A percentile compares a stretch with the other conserved stretches of the same genome.
phyloP scores from a whole-genome alignment of 2,797 vertebrate species.

The Lithobates sylvaticus region DNA sequence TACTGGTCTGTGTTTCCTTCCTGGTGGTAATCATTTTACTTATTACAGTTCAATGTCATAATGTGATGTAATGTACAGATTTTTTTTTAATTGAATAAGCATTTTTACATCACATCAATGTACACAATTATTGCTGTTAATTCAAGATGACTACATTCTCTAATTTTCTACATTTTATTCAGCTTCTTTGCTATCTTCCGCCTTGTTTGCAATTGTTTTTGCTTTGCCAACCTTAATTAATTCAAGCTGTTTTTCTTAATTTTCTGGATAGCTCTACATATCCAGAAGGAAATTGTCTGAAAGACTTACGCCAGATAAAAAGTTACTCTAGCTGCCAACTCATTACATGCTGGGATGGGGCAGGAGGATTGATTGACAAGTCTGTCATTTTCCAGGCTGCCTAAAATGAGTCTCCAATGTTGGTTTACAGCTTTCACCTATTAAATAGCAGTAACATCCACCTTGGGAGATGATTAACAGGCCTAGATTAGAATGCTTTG shows the following conservation, averaged over 20 bases:
- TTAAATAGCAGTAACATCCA: constrained; percentile 53
- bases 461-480: constrained; percentile 46
- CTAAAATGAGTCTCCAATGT: constrained; percentile 56
- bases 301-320: constrained; percentile 61
- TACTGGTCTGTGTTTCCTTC: too few species aligned
- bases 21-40: constrained; percentile 19
- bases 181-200: constrained; percentile 44
- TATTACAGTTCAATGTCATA: constrained; percentile 8
- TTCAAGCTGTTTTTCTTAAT: constrained; percentile 64
- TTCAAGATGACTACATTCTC: neutral
- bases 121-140: constrained; percentile 8
- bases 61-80: neutral
- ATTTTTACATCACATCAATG: neutral
- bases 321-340: constrained; percentile 58
- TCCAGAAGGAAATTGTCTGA: constrained; percentile 63
- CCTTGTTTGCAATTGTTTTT: constrained; percentile 63
- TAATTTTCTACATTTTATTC: neutral
- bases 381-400: constrained; percentile 59
- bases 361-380: constrained; percentile 58
- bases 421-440: constrained; percentile 58
- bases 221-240: constrained; percentile 62
- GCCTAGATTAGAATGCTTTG: constrained; percentile 25
- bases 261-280: constrained; percentile 62
- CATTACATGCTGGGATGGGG: constrained; percentile 59
- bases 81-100: constrained; percentile 1